Conservation (phyloP, 1,140 invertebrate genomes). For the Ganaspis sp. region DNA sequence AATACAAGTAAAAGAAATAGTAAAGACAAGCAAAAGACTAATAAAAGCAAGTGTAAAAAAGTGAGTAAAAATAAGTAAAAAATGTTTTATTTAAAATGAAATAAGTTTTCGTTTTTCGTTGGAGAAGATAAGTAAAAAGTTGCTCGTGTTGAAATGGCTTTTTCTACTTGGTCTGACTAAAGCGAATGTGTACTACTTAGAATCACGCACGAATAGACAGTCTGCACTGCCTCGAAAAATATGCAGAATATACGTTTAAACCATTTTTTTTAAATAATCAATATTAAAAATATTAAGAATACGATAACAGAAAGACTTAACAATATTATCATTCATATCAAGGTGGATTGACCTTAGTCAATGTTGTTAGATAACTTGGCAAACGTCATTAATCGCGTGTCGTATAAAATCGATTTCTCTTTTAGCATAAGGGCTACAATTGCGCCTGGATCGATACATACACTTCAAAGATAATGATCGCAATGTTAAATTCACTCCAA, state of each 20-base stretch:
- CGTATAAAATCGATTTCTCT: conserved; percentile 21
- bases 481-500: background rate
- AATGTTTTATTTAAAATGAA: background rate
- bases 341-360: conserved; percentile 37
- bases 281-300: background rate
- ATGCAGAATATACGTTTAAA: background rate
- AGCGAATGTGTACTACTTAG: conserved; percentile 9
- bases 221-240: background rate
- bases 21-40: no score
- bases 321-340: conserved; percentile 33
- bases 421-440: conserved; percentile 1
- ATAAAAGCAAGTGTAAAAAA: no score
- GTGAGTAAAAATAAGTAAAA: no score
- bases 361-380: background rate
- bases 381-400: conserved; percentile 25
- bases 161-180: conserved; percentile 24
- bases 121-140: background rate
- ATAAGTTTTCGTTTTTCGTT: background rate
- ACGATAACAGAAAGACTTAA: background rate
- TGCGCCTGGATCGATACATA: conserved; percentile 6
- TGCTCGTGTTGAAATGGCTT: background rate
- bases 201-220: background rate
- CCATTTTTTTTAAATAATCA: background rate
- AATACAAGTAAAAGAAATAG: no score
- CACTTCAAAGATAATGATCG: conserved; percentile 1